Evolutionary conservation across 2,888 invertebrate genomes (phyloP), one percentile per base, ranked within the genome.

Genomic region (Sabatieria punctata): DNA sequence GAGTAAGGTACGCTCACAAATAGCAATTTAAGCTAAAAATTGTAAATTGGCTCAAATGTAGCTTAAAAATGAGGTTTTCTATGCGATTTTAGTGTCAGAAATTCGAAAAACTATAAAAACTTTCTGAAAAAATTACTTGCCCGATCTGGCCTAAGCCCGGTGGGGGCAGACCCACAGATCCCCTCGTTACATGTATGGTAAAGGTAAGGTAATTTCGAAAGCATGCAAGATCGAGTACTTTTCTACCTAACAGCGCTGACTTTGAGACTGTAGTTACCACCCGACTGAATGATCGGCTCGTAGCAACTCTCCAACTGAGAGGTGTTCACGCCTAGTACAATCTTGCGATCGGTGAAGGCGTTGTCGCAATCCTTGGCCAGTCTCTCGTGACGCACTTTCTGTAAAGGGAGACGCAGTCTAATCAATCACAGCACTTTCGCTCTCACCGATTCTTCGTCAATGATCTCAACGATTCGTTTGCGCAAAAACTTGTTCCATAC

Each of bases 241-340:
- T n/a, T n/a, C n/a, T 24, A 74, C 74, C 75, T 75, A 44, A 69
- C 78, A 2, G 85, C 85, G 63, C 89, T 93, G 69, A 95, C 97
- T 70, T 97, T 99, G 40, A 99, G 74, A 61, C 80, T 84, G 71
- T 95, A 97, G 63, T 82, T 79, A n/a, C 93, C 95, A 8, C 97
- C 97, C 30, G 93, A 95, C 67, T 97, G 97, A 60, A 99, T 86
- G 49, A 99, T 99, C 0, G 97, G 85, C 0, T 93, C 89, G 66
- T 95, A 99, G 64, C 95, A 97, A 78, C 89, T 85, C 62, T 97
- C 95, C 2, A 95, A 76, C 66, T 88, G 82, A 24, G 78, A 77
- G 2, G 80, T 77, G 69, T 91, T 91, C 1, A 88, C 80, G 1
- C 84, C 83, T 11, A 81, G 77, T 1, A 93, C 85, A 68, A 88